Evolutionary conservation across 2,888 invertebrate species (phyloP).

Genomic region (Drosophila trichaetosa): DNA sequence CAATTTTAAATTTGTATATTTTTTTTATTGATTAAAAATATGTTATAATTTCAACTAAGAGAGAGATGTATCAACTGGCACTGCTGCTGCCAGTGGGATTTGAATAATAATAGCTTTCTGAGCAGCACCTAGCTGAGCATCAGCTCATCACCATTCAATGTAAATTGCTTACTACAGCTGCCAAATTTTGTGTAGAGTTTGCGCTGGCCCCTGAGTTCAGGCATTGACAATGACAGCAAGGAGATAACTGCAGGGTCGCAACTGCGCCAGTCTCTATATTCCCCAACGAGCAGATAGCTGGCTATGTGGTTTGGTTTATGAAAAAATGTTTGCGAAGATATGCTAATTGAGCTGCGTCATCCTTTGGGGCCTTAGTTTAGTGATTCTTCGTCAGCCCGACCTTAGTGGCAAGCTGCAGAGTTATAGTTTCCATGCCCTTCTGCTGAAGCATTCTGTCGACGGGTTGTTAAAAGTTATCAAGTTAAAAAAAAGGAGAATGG

Average conservation of each 20-base stretch:
- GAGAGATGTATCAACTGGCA: conserved; percentile 75
- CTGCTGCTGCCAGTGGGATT: conserved; percentile 55
- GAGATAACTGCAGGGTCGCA: conserved; percentile 75
- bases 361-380: conserved; percentile 66
- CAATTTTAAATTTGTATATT: background rate
- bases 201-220: conserved; percentile 79
- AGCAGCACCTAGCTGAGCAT: conserved; percentile 65
- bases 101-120: conserved; percentile 56
- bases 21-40: background rate
- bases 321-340: conserved; percentile 67
- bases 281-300: conserved; percentile 81
- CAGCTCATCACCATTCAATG: conserved; percentile 81
- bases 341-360: conserved; percentile 48
- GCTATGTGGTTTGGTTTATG: conserved; percentile 79
- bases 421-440: conserved; percentile 47
- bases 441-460: conserved; percentile 78
- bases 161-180: conserved; percentile 78
- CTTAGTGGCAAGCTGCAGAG: conserved; percentile 81
- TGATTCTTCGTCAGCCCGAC: conserved; percentile 81
- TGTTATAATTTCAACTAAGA: background rate
- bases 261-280: conserved; percentile 75
- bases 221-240: conserved; percentile 81
- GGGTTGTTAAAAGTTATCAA: conserved; percentile 71
- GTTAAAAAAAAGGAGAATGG: background rate
- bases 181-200: conserved; percentile 79